Percentiles rank a stretch among this genome's conserved stretches.
Evolutionary conservation across 2,888 invertebrate genomes (phyloP).

Genomic region (Pristionchus entomophagus): DNA sequence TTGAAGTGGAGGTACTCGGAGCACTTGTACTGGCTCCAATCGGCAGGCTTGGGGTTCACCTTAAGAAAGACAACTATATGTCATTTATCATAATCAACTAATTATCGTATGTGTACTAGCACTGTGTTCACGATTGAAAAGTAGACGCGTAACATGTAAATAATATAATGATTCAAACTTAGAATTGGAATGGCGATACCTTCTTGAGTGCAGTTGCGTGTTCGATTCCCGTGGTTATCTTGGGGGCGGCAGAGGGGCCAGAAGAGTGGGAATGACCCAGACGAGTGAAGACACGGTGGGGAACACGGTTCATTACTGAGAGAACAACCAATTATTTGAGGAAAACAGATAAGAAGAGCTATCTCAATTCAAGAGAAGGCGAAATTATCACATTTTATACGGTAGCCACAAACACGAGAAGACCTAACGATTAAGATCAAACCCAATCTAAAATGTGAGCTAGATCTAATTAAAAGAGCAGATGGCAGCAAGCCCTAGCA

Average conservation of each 20-base stretch:
- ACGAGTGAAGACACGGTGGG: constrained; percentile 6
- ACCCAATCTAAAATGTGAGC: too few relatives aligned
- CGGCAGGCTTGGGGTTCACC: constrained; percentile 50
- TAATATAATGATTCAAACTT: too few relatives aligned
- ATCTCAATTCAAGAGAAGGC: background rate
- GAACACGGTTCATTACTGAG: constrained; percentile 22
- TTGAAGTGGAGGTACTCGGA: constrained; percentile 72
- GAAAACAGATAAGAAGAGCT: too few relatives aligned
- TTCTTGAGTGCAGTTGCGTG: constrained; percentile 71
- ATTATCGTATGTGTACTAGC: too few relatives aligned
- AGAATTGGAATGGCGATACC: too few relatives aligned
- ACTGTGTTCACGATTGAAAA: too few relatives aligned
- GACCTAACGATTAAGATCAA: too few relatives aligned
- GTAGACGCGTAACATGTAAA: too few relatives aligned
- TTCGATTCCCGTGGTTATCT: constrained; percentile 71
- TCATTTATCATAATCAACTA: too few relatives aligned
- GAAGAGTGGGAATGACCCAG: constrained; percentile 20
- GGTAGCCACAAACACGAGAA: too few relatives aligned
- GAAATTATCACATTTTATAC: too few relatives aligned
- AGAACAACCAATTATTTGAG: too few relatives aligned
- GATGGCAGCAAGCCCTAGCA: background rate
- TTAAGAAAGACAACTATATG: background rate
- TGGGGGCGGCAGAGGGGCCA: constrained; percentile 62
- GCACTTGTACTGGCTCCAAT: constrained; percentile 70
- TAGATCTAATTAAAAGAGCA: background rate